Base-by-base conservation (phyloP, 2,888 invertebrate genomes). In the Beris morrisii region DNA sequence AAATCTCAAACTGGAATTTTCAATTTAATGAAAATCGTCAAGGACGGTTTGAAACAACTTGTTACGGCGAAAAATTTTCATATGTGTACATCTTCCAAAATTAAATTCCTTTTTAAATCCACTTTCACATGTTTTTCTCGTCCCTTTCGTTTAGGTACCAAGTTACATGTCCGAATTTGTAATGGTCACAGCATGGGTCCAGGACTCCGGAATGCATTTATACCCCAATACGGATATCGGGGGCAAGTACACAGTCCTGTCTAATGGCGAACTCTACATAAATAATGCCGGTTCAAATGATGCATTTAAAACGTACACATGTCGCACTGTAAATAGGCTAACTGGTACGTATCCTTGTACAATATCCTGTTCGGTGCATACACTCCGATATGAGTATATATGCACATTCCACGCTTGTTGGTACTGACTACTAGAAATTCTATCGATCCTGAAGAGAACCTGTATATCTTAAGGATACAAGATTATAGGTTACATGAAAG, bases 131-230 rank as follows among this genome's bases (percentile, higher is more conserved):
- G 22, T 22, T 22, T 22, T 22, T 22, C 22, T 22, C 22, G n/a
- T 45, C 11, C 11, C 45, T 45, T 45, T 45, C 66, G 66, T 57
- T 5, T 72, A 80, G 79, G 91, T 95, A 75, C 93, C 95, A 52
- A 87, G 89, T 73, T 93, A 92, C 82, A 92, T 93, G 80, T 87
- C 89, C 71, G 94, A 95, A 74, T 91, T 93, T 78, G 91, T 95
- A 74, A 88, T 88, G 82, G 88, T 90, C 69, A 93, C 93, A 43
- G 92, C 94, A 64, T 97, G 96, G 96, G 87, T 92, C 70, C 91
- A 92, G 78, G 92, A 92, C 73, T 89, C 89, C 66, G 86, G 87
- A 73, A 86, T 90, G 82, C 91, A 88, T 81, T 89, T 93, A 75
- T 90, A 88, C 78, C 89, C 89, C 45, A 88, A 88, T 74, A 87